phyloP scores from a whole-genome alignment of 2,113 vertebrate species.

The Hassar affinis region DNA sequence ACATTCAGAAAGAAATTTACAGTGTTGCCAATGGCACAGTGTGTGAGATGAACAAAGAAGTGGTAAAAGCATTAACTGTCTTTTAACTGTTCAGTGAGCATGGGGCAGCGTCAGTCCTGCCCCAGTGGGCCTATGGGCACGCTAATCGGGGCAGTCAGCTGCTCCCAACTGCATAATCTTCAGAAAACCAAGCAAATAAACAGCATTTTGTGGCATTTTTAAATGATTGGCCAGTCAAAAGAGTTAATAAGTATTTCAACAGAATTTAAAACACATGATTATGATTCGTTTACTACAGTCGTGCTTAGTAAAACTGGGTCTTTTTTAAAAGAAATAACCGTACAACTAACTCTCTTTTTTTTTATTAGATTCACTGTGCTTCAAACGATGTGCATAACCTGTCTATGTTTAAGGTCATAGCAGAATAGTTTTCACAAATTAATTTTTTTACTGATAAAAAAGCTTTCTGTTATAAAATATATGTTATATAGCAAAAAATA shows the following conservation, averaged over 20 bases:
- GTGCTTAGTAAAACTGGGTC: background rate
- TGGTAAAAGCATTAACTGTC: too few species aligned
- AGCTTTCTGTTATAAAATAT: background rate
- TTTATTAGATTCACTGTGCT: background rate
- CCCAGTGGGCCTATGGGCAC: too few species aligned
- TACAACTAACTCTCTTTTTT: background rate
- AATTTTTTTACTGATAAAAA: background rate
- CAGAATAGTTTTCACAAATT: background rate
- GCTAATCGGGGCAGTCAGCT: too few species aligned
- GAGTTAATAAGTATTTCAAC: background rate
- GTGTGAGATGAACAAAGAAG: too few species aligned
- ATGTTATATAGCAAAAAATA: conserved; percentile 18
- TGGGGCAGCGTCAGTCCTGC: too few species aligned
- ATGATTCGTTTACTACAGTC: background rate
- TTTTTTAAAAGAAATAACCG: too few species aligned
- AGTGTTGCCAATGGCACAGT: too few species aligned
- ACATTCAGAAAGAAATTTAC: too few species aligned
- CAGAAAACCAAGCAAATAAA: too few species aligned
- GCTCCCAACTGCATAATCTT: too few species aligned
- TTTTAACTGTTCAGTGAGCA: too few species aligned
- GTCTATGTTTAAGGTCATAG: background rate
- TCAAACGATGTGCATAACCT: background rate
- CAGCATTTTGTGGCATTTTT: background rate
- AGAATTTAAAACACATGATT: background rate
- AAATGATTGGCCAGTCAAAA: background rate